These are phyloP conservation scores for Cheilosia variabilis DNA, from an alignment of 2,888 invertebrate species.

Conservation along the genomic window DNA sequence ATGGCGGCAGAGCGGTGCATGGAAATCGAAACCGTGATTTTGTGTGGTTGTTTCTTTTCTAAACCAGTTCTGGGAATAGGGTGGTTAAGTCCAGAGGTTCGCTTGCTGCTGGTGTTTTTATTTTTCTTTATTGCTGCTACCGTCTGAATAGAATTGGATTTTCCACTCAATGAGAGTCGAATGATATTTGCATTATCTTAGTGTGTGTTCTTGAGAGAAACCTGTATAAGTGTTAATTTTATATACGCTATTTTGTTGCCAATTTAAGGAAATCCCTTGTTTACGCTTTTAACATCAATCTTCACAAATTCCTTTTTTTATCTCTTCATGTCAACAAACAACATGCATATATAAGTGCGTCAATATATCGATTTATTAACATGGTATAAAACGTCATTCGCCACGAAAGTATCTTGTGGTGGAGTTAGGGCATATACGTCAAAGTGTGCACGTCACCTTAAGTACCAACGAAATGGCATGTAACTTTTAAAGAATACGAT, in stretches of 20 bases:
- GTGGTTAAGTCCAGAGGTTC: conserved; percentile 33
- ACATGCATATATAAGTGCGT: neutral
- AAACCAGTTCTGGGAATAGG: conserved; percentile 60
- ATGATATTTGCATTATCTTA: neutral
- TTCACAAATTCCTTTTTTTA: neutral
- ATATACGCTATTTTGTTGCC: no score
- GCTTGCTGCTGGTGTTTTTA: conserved; percentile 36
- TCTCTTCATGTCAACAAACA: neutral
- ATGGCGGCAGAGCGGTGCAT: conserved; percentile 29
- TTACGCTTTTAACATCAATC: no score
- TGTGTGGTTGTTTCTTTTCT: conserved; percentile 35
- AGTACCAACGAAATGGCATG: no score
- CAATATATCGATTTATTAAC: neutral
- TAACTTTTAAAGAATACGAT: neutral
- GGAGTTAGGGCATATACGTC: neutral
- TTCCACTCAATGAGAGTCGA: conserved; percentile 39
- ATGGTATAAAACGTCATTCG: conserved; percentile 4
- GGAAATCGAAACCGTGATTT: conserved; percentile 67
- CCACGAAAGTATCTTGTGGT: neutral
- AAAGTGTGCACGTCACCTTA: neutral
- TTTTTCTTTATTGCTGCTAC: conserved; percentile 59
- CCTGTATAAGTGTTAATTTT: no score
- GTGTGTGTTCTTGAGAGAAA: no score
- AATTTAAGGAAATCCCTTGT: no score
- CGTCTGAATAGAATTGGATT: conserved; percentile 60